A percentile compares a stretch with the other conserved stretches of the same genome.
Evolutionary conservation across 1,140 invertebrate species (phyloP).

Genomic region (Polyergus mexicanus): DNA sequence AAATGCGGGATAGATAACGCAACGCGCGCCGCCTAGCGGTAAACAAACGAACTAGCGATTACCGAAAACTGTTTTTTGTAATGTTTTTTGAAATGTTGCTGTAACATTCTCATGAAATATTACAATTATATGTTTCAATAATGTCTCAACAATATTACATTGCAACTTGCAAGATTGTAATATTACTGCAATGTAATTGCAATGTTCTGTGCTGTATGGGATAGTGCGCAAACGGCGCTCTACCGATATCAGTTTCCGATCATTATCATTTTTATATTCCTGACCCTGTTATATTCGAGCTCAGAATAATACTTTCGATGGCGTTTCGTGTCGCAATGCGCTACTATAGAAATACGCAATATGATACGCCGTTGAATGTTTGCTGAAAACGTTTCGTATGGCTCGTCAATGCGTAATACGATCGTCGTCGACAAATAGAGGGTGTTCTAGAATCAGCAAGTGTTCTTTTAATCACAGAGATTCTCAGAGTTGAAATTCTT

Average conservation of each 20-base stretch:
- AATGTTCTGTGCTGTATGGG: too few species aligned
- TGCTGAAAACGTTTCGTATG: conserved; percentile 35
- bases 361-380: conserved; percentile 20
- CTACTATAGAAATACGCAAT: conserved; percentile 32
- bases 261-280: conserved; percentile 2
- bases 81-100: too few species aligned
- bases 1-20: too few species aligned
- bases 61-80: too few species aligned
- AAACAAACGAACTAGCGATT: too few species aligned
- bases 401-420: conserved; percentile 31
- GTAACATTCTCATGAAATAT: too few species aligned
- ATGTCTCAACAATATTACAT: too few species aligned
- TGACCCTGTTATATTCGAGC: neutral
- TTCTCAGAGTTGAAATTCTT: neutral
- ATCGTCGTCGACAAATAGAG: conserved; percentile 21
- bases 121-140: too few species aligned
- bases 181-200: too few species aligned
- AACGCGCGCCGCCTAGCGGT: too few species aligned
- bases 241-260: conserved; percentile 30
- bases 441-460: neutral
- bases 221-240: neutral
- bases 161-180: too few species aligned
- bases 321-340: neutral
- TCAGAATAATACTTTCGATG: conserved; percentile 2
- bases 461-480: neutral